These are phyloP conservation scores for Halcyon chelicuti DNA, from an alignment of 2,797 vertebrate species.

Conservation along the genomic window DNA sequence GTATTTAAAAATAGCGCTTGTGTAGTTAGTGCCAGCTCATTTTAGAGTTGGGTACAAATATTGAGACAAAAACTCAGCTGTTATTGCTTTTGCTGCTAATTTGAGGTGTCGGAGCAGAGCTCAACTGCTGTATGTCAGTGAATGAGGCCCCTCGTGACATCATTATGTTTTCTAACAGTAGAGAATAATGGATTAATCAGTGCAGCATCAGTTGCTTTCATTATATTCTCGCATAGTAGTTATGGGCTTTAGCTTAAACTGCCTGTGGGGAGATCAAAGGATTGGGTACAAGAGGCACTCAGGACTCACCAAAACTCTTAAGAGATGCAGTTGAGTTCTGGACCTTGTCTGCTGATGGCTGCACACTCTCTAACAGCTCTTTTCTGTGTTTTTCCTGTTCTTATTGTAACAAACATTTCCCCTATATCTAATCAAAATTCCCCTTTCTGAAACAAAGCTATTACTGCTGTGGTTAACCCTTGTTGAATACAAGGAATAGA, in stretches of 20 bases:
- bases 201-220: conserved; percentile 73
- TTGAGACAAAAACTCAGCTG: conserved; percentile 80
- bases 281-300: not conserved
- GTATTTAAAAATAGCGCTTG: conserved; percentile 75
- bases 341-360: not conserved
- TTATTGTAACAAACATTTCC: not conserved
- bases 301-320: not conserved
- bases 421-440: not conserved
- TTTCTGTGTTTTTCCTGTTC: not conserved
- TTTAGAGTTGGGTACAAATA: conserved; percentile 78
- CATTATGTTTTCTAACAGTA: conserved; percentile 74
- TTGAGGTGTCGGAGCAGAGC: conserved; percentile 75
- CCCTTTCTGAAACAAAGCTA: not conserved
- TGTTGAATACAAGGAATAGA: not conserved
- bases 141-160: conserved; percentile 74
- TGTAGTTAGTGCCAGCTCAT: conserved; percentile 64
- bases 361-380: not conserved
- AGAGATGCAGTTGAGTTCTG: not conserved
- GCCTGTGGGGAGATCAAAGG: conserved; percentile 47
- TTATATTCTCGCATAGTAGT: conserved; percentile 67
- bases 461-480: not conserved
- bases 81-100: conserved; percentile 79
- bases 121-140: conserved; percentile 63
- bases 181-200: conserved; percentile 74
- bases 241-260: conserved; percentile 72